phyloP scores from a whole-genome alignment of 2,113 vertebrate species.

The Acinonyx jubatus region DNA sequence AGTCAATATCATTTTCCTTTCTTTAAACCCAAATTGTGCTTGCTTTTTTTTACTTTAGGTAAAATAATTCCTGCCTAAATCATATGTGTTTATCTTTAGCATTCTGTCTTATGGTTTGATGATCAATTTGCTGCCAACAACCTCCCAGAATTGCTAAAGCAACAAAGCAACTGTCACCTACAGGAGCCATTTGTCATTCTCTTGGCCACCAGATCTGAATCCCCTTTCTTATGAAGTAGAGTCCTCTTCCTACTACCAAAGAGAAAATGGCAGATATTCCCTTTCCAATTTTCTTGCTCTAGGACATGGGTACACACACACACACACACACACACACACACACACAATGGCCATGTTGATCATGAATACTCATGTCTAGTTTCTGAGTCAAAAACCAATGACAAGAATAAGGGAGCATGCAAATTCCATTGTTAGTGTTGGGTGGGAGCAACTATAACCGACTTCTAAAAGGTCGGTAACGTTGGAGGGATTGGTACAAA shows the following conservation, averaged over 20 bases:
- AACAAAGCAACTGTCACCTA: neutral
- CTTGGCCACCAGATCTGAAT: neutral
- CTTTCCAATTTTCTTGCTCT: neutral
- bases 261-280: neutral
- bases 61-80: neutral
- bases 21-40: neutral
- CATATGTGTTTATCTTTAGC: neutral
- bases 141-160: neutral
- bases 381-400: neutral
- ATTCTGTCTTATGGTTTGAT: neutral
- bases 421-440: neutral
- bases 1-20: neutral
- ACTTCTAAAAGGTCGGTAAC: neutral
- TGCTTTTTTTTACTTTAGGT: neutral
- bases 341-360: neutral
- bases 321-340: neutral
- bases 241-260: neutral
- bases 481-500: accelerated
- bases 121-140: neutral
- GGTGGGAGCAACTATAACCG: neutral
- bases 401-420: neutral
- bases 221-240: neutral
- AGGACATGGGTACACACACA: neutral
- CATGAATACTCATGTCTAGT: neutral
- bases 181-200: neutral